Base-by-base conservation (phyloP, 2,113 vertebrate species). In the Sturnus vulgaris region DNA sequence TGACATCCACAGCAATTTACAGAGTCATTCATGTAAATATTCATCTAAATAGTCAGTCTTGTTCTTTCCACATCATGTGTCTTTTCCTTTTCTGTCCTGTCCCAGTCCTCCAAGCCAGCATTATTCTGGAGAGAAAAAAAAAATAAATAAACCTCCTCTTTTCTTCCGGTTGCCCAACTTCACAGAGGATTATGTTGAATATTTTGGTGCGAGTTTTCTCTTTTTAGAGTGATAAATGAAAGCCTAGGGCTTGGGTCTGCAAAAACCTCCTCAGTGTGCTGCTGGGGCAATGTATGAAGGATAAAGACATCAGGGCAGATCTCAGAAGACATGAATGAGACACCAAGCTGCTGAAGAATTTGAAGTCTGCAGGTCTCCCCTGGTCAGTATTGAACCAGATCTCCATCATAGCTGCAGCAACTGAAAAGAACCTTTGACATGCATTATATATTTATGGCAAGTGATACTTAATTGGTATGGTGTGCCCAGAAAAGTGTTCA, bases 81-180 rank as follows among this genome's bases (percentile, higher is more conserved):
- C 18, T 65, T 82, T 35, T 80, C 30, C 17, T 7, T 46, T 83
- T 61, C 39, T 55, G 6, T 57, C 30, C 23, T 50, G 9, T 20
- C 9, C 33, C 4, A 53, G 11, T 73, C 11, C 12, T 92, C 46
- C 35, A 78, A 57, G 2, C 3, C 24, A 23, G 15, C 10, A 66
- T n/a, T 42, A 57, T 39, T 61, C 11, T 61, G 27, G 11, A 65
- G 8, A 39, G 7, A 17, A 44, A 79, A 23, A 39, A n/a, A 30
- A 30, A 18, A 19, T 23, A 27, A 25, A 17, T 46, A 33, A 73
- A 22, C 1, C 4, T 56, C 3, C 8, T 60, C 0, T 0, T 50
- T 72, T 93, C 23, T 52, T 73, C 27, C 30, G 7, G 9, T 56
- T 73, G 8, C 15, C 2, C 22, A 64, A 11, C 2, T 56, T n/a